phyloP scores from a whole-genome alignment of 2,888 invertebrate genomes.

The Fragum fragum region DNA sequence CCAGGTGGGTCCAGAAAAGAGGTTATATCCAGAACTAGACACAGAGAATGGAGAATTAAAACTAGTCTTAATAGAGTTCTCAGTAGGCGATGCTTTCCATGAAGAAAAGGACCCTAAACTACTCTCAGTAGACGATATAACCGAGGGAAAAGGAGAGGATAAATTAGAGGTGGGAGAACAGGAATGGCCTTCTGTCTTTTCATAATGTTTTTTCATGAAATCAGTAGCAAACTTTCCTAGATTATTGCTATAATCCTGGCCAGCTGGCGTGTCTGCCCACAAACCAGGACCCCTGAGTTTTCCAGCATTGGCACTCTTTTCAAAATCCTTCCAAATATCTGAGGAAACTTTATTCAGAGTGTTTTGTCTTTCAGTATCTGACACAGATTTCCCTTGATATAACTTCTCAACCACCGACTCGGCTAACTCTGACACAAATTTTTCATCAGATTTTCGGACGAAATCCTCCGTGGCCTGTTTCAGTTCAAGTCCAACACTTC shows the following conservation, averaged over 20 bases:
- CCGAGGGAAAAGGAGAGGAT: slow-evolving; percentile 11
- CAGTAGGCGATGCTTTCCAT: too few relatives aligned
- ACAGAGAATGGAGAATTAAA: slow-evolving; percentile 27
- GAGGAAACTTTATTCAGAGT: slow-evolving; percentile 60
- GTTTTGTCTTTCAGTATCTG: slow-evolving; percentile 49
- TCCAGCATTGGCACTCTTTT: slow-evolving; percentile 50
- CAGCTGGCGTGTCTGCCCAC: slow-evolving; percentile 61
- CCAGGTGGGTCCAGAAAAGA: slow-evolving; percentile 61
- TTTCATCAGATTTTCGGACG: slow-evolving; percentile 64
- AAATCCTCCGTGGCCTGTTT: slow-evolving; percentile 63
- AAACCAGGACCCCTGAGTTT: slow-evolving; percentile 39
- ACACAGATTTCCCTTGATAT: slow-evolving; percentile 61
- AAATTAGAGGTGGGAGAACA: slow-evolving; percentile 53
- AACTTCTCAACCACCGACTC: slow-evolving; percentile 70
- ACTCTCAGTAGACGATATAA: not conserved
- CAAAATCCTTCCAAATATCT: slow-evolving; percentile 73
- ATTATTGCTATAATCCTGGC: slow-evolving; percentile 58
- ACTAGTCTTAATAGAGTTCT: not conserved
- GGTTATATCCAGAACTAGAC: slow-evolving; percentile 55
- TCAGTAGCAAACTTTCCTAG: slow-evolving; percentile 65
- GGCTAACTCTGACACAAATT: slow-evolving; percentile 67
- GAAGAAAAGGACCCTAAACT: not conserved
- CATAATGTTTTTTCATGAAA: slow-evolving; percentile 73
- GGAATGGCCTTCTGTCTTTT: slow-evolving; percentile 40
- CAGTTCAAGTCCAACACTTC: slow-evolving; percentile 45